Conservation (phyloP, 2,113 vertebrate genomes). For the Oophaga pumilio region DNA sequence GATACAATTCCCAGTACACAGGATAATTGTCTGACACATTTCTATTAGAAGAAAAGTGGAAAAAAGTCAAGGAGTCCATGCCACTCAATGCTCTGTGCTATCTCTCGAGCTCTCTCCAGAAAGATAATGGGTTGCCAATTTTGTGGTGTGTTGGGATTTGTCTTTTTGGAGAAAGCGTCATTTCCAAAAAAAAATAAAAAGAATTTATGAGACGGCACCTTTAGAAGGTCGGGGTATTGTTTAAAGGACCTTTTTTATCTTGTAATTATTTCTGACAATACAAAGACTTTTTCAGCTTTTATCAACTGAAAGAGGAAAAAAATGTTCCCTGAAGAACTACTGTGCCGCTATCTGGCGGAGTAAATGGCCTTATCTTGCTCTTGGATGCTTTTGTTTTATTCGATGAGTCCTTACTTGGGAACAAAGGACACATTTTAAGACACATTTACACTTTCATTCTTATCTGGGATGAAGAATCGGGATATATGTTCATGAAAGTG, state of each 20-base stretch:
- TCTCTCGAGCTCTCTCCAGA: neutral
- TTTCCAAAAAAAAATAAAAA: neutral
- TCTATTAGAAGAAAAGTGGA: neutral
- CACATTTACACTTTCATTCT: constrained; percentile 7
- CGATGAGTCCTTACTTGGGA: constrained; percentile 17
- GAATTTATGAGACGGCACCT: neutral
- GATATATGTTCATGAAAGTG: constrained; percentile 1
- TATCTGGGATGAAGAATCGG: constrained; percentile 21
- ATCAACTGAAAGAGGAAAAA: constrained; percentile 19
- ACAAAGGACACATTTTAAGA: constrained; percentile 5
- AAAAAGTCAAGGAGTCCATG: constrained; percentile 1
- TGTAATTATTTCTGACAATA: constrained; percentile 50
- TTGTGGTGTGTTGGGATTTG: constrained; percentile 10
- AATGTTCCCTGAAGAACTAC: constrained; percentile 18
- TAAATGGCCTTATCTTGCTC: constrained; percentile 45
- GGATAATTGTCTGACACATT: constrained; percentile 23
- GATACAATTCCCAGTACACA: constrained; percentile 9
- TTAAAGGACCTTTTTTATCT: constrained; percentile 41
- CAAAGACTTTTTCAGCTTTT: constrained; percentile 41
- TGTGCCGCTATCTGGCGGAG: constrained; percentile 3
- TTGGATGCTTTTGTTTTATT: constrained; percentile 42
- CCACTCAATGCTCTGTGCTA: neutral
- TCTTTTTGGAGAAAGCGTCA: neutral
- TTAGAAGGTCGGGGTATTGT: constrained; percentile 31
- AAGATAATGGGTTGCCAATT: constrained; percentile 1